Evolutionary conservation across 2,797 vertebrate genomes (phyloP), one percentile per base, ranked within the genome.

Genomic region (Falco novaeseelandiae): DNA sequence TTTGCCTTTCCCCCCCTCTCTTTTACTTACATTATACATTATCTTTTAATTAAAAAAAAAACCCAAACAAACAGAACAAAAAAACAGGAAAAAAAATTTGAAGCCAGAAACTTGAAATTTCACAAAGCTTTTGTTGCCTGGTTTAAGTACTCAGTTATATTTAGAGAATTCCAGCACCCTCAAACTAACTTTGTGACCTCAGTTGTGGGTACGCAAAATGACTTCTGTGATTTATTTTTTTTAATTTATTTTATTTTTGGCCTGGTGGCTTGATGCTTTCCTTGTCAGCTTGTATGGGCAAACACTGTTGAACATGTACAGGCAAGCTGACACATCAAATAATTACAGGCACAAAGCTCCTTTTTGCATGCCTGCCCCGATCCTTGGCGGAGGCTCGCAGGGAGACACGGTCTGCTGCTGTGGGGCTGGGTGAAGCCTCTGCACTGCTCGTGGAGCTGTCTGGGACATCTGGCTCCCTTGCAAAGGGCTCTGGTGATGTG

Each of bases 331-430:
- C 18, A 21, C 65, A 40, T 42, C 49, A 72, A 32, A 52, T 34
- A 69, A 59, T 36, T 44, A 34, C 3, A 63, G 30, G 4, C 27
- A 54, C 32, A 72, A 48, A 69, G 58, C 42, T 80, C 16, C 27
- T 57, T 20, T 78, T 46, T 61, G 29, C 27, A 27, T 1, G 11
- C 21, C n/a, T 65, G 30, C 30, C 46, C n/a, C 40, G 12, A 5
- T 71, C 29, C 14, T 14, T 3, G 1, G 26, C 9, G 4, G 46
- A 57, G 23, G 34, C 36, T 84, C 1, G 0, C 8, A 19, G 20
- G 32, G 48, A 52, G 12, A 4, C 10, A 9, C 1, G 15, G 3
- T 36, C 48, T 48, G 48, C 63, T 72, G 44, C 54, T 46, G 5
- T n/a, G 51, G 52, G 36, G 17, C 34, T 73, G 40, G 72, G 27